phyloP scores from a whole-genome alignment of 23 tunicate genomes.

The Trididemnum nubilum region DNA sequence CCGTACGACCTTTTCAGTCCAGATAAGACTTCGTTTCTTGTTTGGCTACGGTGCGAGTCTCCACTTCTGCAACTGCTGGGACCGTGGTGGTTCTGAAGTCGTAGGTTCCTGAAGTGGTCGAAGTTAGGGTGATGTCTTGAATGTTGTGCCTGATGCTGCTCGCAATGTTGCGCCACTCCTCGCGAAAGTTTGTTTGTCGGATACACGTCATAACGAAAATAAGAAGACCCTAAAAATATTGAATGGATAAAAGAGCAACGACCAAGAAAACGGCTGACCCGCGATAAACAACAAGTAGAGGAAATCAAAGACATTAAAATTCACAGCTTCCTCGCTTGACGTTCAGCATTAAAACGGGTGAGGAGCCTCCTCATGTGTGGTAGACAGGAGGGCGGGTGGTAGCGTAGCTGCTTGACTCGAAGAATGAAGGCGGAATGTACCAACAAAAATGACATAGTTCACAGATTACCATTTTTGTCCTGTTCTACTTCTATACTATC shows the following conservation, averaged over 20 bases:
- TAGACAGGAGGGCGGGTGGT: background rate
- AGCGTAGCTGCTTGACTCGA: background rate
- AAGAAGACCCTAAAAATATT: conserved; percentile 14
- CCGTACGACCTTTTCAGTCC: too few relatives aligned
- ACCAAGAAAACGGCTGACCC: too few relatives aligned
- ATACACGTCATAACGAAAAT: conserved; percentile 40
- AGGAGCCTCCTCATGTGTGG: too few relatives aligned
- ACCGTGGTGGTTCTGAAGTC: too few relatives aligned
- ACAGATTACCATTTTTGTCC: too few relatives aligned
- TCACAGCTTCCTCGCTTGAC: background rate
- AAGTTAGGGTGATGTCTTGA: too few relatives aligned
- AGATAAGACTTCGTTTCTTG: background rate
- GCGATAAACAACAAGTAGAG: background rate
- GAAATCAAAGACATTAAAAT: background rate
- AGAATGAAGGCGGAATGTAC: too few relatives aligned
- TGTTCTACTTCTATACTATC: too few relatives aligned
- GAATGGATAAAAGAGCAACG: background rate
- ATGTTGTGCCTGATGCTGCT: background rate
- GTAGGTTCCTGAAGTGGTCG: too few relatives aligned
- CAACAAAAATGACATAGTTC: too few relatives aligned
- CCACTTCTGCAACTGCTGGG: too few relatives aligned
- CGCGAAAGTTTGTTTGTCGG: conserved; percentile 21
- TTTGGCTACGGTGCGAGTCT: too few relatives aligned
- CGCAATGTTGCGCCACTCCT: conserved; percentile 1
- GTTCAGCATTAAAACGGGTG: background rate